Evolutionary conservation across 2,113 vertebrate genomes (phyloP), one percentile per base, ranked within the genome.

Genomic region (Oreochromis aureus): DNA sequence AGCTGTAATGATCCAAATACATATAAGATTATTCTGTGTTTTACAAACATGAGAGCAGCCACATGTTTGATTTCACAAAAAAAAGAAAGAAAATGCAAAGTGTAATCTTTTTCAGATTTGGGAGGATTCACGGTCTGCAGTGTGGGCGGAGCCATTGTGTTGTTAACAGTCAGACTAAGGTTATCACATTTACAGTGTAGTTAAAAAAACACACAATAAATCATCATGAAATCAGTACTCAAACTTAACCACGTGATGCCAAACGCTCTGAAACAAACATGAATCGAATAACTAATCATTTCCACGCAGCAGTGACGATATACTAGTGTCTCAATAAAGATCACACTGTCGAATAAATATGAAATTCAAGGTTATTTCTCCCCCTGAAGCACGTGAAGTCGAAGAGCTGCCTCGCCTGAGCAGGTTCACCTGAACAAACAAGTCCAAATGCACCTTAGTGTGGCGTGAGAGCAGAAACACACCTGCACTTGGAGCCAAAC

Each of bases 281-380:
- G 30, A 63, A 66, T 18, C 3, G 27, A 88, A 82, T 30, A 56
- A 22, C 19, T 15, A 39, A 39, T 84, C 6, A 32, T 30, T 88
- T 27, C 24, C 86, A 55, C 82, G 9, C 71, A 90, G 73, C 81
- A 86, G 80, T 91, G 89, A 56, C 2, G 22, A 87, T 81, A 90
- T 34, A 88, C 88, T 81, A 89, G 84, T 30, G 59, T 44, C 69
- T 48, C 63, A 93, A 88, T 90, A 91, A 90, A 93, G 82, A 93
- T 3, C 73, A 63, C 87, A 86, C 85, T 51, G 30, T 82, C 66
- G 5, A 83, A 84, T 89, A 87, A 90, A 92, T 90, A 89, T 87
- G 34, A 81, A 78, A 53, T 78, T 78, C 27, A 53, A 53, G 27
- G 73, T 53, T 34, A 53, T 53, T 34, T 53, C 30, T 4, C 6